Evolutionary conservation across 2,888 invertebrate genomes (phyloP).

Genomic region (Ametastegia equiseti): DNA sequence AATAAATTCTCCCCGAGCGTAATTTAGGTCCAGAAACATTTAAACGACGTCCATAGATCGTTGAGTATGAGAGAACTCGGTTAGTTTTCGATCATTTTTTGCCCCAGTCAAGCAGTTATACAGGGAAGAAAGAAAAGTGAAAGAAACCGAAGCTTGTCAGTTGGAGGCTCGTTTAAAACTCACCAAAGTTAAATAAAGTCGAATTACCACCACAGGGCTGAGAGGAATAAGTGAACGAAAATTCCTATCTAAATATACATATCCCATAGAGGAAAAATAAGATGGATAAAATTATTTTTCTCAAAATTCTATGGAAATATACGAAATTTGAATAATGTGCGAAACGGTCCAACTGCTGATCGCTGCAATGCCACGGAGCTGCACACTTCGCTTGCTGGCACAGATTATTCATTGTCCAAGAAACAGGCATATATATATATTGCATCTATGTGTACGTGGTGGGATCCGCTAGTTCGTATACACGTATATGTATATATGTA

Average conservation of each 20-base stretch:
- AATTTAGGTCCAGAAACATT: constrained; percentile 2
- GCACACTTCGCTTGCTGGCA: too few species aligned
- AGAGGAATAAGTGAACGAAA: neutral
- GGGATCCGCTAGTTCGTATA: neutral
- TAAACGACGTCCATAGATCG: neutral
- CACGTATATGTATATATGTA: neutral
- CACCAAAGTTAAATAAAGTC: neutral
- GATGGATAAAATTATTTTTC: too few species aligned
- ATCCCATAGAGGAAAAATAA: neutral
- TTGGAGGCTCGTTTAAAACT: constrained; percentile 9
- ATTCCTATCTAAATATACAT: too few species aligned
- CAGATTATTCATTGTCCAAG: neutral
- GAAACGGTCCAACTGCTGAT: too few species aligned
- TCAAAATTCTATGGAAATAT: too few species aligned
- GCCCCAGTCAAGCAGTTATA: neutral
- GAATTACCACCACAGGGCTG: neutral
- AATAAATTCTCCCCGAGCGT: constrained; percentile 5
- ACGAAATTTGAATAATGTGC: too few species aligned
- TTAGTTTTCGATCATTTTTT: neutral
- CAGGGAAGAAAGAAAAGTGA: neutral
- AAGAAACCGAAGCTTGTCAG: constrained; percentile 14
- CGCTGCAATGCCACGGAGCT: too few species aligned
- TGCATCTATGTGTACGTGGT: too few species aligned
- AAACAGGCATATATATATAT: neutral
- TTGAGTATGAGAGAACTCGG: neutral